Evolutionary conservation across 2,113 vertebrate genomes (phyloP), one percentile per base, ranked within the genome.

Genomic region (Chaetura pelagica): DNA sequence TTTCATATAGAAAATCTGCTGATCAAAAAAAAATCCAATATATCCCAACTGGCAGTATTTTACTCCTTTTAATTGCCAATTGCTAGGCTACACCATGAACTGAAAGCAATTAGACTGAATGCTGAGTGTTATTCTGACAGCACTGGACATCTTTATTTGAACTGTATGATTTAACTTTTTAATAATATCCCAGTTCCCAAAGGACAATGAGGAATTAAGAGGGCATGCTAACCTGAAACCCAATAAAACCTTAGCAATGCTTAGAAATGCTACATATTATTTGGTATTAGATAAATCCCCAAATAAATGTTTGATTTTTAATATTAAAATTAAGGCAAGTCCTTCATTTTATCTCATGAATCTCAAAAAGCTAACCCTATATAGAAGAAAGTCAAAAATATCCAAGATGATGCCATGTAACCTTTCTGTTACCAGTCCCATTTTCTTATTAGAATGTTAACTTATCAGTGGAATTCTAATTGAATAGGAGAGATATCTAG

Each of bases 101-200:
- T 42, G 52, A 32, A 78, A 81, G 73, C 61, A 90, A 94, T 91
- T 86, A 86, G 54, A 84, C 2, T 42, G 86, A 84, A 88, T 32
- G 24, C 18, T 2, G 3, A 38, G 76, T 90, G 75, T 61, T 66
- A 66, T 49, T 79, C 67, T 80, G 80, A 81, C 22, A 66, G 87
- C 67, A 89, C 55, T 76, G 88, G 83, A 61, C 61, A 76, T 71
- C 77, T 88, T 73, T 74, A 83, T 74, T 84, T 75, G 44, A 95
- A 84, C 24, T 21, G 35, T 40, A 51, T 27, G 22, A 91, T 91
- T 94, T 69, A 77, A 79, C 32, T 94, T 82, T 21, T 69, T 52
- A 96, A 89, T 35, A 89, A 86, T 46, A 87, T 3, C 34, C 15
- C 64, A 24, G 6, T 74, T 87, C 55, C 74, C 64, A 67, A 88